Conservation (phyloP, 1,140 invertebrate species). For the Oedothorax gibbosus region DNA sequence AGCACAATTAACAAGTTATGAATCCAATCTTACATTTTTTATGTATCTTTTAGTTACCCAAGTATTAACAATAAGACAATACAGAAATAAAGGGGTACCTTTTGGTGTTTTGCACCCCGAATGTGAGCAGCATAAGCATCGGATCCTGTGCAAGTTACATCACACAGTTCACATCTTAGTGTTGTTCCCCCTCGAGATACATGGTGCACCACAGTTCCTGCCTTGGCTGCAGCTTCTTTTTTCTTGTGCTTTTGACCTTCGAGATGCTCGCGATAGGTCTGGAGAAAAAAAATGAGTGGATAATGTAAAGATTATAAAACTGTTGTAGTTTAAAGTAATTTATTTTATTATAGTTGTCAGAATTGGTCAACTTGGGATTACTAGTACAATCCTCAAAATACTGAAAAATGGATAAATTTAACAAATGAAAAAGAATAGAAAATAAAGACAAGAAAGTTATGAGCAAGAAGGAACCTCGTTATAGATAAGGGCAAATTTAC, state of each 20-base stretch:
- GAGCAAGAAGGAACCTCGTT: too few relatives aligned
- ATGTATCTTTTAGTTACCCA: background rate
- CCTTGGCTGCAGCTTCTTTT: slow-evolving; percentile 91
- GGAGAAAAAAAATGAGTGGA: slow-evolving; percentile 61
- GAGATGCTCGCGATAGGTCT: slow-evolving; percentile 96
- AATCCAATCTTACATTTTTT: background rate
- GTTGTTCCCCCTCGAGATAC: slow-evolving; percentile 76
- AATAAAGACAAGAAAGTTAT: too few relatives aligned
- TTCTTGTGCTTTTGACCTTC: slow-evolving; percentile 99
- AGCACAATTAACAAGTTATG: too few relatives aligned
- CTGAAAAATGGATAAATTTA: too few relatives aligned
- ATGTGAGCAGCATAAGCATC: slow-evolving; percentile 99
- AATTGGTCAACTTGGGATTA: background rate
- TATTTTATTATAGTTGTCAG: background rate
- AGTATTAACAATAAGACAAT: background rate
- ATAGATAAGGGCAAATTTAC: too few relatives aligned
- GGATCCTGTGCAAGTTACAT: slow-evolving; percentile 96
- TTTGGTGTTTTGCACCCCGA: slow-evolving; percentile 96
- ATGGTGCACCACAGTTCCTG: slow-evolving; percentile 71
- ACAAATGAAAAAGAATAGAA: too few relatives aligned
- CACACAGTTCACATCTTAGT: slow-evolving; percentile 81
- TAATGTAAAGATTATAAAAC: background rate
- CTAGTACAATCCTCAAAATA: too few relatives aligned
- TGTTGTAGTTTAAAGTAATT: background rate
- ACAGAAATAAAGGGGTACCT: slow-evolving; percentile 71